Base-by-base conservation (phyloP, 2,797 vertebrate genomes). In the Delichon dasypus region DNA sequence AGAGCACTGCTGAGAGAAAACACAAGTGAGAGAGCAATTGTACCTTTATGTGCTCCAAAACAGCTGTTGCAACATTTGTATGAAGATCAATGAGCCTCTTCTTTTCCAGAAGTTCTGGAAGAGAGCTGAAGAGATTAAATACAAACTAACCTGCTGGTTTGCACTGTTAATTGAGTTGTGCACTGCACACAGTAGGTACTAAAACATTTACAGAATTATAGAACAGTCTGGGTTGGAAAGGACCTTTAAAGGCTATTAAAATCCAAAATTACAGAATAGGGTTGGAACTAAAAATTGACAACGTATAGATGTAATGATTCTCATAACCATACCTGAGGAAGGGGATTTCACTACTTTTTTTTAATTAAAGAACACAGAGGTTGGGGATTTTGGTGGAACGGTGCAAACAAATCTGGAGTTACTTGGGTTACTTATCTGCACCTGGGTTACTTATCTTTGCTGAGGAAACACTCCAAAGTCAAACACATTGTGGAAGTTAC, bases 1-100 rank as follows among this genome's bases (percentile, higher is more conserved):
- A 16, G 15, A 72, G 29, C 44, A 72, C 11, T 45, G 60, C n/a
- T 44, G 50, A 54, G 10, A 86, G 32, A 84, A 91, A 81, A 77
- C 22, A 60, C 40, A 75, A 51, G 26, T 18, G 54, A 26, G 22
- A 89, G 29, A 86, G 62, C 34, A 81, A 22, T 27, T 38, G 38
- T 96, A 99, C 99, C 98, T 99, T 99, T 98, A 99, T 99, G 97
- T 99, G 99, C 97, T 99, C 99, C 93, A 99, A 98, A 89, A 99
- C 98, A 3, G 99, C 99, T 32, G 99, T 99, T 92, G 99, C 99
- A 64, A 99, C 99, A 79, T 99, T 99, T 91, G 99, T 99, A 97
- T 99, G 99, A 66, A 99, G 99, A 97, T 99, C 99, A 77, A 99
- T 99, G 78, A 99, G 98, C 61, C 99, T 97, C 91, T 99, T 99